Conservation (phyloP, 2,113 vertebrate genomes). For the Alouatta palliata region DNA sequence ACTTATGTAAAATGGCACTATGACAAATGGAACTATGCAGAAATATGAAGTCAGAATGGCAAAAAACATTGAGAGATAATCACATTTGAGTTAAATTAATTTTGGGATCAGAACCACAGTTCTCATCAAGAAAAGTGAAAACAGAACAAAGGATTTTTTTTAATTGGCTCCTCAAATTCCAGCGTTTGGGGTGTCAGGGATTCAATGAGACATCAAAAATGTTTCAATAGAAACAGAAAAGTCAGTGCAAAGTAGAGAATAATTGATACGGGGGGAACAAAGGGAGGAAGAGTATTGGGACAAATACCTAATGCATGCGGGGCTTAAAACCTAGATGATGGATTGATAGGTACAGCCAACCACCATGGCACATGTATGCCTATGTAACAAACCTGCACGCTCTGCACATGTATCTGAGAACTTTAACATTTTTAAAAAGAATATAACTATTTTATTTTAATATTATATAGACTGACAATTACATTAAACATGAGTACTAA, state of each 20-base stretch:
- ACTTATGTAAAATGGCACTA: neutral
- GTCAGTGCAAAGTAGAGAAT: neutral
- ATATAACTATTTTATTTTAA: conserved; percentile 34
- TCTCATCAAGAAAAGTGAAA: neutral
- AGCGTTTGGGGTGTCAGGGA: neutral
- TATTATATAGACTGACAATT: neutral
- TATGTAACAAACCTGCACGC: no score
- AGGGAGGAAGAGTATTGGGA: no score
- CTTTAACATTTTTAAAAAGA: no score
- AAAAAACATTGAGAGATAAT: neutral
- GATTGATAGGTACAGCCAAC: no score
- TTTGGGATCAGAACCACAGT: neutral
- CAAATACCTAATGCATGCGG: no score
- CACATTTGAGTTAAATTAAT: neutral
- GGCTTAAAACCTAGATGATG: no score
- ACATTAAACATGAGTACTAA: neutral
- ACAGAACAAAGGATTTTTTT: neutral
- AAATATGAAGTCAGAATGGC: neutral
- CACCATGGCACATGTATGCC: no score
- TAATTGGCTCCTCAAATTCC: neutral
- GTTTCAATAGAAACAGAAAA: conserved; percentile 22
- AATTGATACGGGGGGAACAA: neutral
- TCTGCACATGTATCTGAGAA: no score
- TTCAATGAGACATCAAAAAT: neutral
- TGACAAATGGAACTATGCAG: neutral